Evolutionary conservation across 2,113 vertebrate genomes (phyloP), one percentile per base, ranked within the genome.

Genomic region (Perca fluviatilis): DNA sequence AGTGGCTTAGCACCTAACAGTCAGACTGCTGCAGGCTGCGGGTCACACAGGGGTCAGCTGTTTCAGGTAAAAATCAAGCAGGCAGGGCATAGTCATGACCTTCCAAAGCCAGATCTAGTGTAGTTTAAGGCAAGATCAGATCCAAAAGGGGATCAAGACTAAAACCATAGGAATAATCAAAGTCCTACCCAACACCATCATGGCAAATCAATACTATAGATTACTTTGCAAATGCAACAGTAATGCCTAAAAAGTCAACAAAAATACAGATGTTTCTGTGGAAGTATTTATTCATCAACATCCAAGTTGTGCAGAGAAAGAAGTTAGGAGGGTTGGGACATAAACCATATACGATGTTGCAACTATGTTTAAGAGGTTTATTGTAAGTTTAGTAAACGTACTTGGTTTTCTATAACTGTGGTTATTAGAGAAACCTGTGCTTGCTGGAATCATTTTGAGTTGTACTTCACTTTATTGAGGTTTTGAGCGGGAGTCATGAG

Each of bases 1-100:
- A 65, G 63, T 74, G 67, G 46, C 58, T 70, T n/a, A 65, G 23
- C n/a, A 5, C 8, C 69, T 80, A 46, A 70, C 51, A 51, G 54
- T 7, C 60, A 51, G 27, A 73, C 62, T 16, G 69, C 81, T 75
- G 63, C 61, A 30, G 61, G 63, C 40, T 76, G 47, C 3, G 7
- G 25, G 33, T 65, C 56, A 60, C n/a, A 16, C 56, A 23, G 13
- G 11, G 74, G 57, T 36, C 7, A 73, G 25, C 56, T 21, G 15
- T 5, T 36, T 27, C 46, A 51, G 5, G 21, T 70, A 9, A 2
- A 70, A 40, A 3, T 27, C 8, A 46, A 47, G 47, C 82, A 63
- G 47, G n/a, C 49, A 19, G 21, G 19, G 14, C 6, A 33, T 2
- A 0, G n/a, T 21, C 56, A 30, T 43, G 73, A 81, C 84, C 84